Evolutionary conservation across 2,888 invertebrate genomes (phyloP).

Genomic region (Lithophane leautieri): DNA sequence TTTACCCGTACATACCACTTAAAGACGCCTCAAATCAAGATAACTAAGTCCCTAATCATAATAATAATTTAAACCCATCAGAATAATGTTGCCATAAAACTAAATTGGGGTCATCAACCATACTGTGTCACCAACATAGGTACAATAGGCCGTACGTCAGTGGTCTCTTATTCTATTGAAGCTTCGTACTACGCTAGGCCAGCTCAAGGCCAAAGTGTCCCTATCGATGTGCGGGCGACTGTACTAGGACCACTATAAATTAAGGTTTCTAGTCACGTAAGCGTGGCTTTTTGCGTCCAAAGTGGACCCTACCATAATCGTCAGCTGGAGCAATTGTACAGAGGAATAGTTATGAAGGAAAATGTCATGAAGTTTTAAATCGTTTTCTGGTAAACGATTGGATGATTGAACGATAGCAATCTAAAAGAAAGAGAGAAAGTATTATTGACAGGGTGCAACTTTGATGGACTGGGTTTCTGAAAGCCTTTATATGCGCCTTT

Average conservation of each 20-base stretch:
- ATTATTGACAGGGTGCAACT: too few species aligned
- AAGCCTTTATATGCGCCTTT: too few species aligned
- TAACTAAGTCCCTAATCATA: constrained; percentile 21
- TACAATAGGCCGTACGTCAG: not conserved
- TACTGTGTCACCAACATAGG: constrained; percentile 28
- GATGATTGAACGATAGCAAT: not conserved
- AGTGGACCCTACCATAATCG: constrained; percentile 49
- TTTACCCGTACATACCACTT: constrained; percentile 14
- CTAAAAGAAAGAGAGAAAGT: not conserved
- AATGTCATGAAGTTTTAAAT: constrained; percentile 28
- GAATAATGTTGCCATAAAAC: constrained; percentile 45
- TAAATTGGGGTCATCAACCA: constrained; percentile 38
- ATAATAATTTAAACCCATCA: constrained; percentile 39
- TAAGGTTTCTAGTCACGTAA: constrained; percentile 51
- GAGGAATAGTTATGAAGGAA: constrained; percentile 17
- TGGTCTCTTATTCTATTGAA: not conserved
- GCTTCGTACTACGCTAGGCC: too few species aligned
- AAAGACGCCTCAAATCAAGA: constrained; percentile 28
- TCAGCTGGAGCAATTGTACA: constrained; percentile 23
- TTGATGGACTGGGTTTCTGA: too few species aligned
- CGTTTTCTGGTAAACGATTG: not conserved
- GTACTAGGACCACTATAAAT: constrained; percentile 37
- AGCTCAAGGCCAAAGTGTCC: too few species aligned
- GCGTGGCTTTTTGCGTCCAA: constrained; percentile 43
- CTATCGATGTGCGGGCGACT: not conserved